Evolutionary conservation across 2,888 invertebrate genomes (phyloP).

Genomic region (Microctonus aethiopoides): DNA sequence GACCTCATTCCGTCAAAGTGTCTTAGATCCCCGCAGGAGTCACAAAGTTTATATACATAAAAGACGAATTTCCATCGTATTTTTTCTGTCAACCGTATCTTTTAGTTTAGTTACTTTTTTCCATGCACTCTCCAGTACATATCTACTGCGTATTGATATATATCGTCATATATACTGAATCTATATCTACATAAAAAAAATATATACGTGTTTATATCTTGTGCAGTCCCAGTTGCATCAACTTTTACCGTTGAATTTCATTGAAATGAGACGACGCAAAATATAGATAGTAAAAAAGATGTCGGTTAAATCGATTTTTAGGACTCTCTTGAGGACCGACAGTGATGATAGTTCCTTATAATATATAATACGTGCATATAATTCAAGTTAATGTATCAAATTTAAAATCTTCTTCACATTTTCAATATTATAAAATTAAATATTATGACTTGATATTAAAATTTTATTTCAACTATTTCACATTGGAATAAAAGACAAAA

Average conservation of each 20-base stretch:
- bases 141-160: background rate
- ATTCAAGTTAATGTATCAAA: constrained; percentile 23
- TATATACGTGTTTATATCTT: background rate
- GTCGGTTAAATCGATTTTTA: background rate
- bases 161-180: no score
- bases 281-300: background rate
- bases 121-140: background rate
- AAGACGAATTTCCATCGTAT: constrained; percentile 40
- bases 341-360: constrained; percentile 16
- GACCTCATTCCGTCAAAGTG: constrained; percentile 49
- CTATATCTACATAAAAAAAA: background rate
- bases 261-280: constrained; percentile 41
- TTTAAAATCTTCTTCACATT: background rate
- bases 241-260: constrained; percentile 32
- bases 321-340: background rate
- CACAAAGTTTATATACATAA: constrained; percentile 37
- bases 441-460: background rate
- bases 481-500: no score
- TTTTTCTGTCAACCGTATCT: constrained; percentile 40
- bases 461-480: background rate
- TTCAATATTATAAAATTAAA: background rate
- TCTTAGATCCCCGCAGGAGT: background rate
- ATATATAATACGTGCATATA: background rate
- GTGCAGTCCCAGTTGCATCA: background rate
- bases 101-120: constrained; percentile 31